These are phyloP conservation scores for Oedothorax gibbosus DNA, from an alignment of 1,140 invertebrate species.

Conservation along the genomic window DNA sequence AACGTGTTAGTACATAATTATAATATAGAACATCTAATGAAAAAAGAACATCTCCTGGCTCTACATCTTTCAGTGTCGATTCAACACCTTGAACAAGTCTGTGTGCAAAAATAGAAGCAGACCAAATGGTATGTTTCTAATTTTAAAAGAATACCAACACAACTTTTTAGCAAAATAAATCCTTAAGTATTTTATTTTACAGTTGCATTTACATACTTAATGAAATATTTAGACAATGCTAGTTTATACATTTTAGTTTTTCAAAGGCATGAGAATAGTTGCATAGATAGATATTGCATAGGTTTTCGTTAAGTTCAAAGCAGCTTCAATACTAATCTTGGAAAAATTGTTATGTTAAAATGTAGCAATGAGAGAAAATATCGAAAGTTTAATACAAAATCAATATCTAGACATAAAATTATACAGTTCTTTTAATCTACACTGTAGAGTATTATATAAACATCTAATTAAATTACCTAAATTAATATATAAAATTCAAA, in stretches of 20 bases:
- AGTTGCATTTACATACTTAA: constrained; percentile 41
- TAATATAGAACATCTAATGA: too few species aligned
- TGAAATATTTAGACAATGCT: constrained; percentile 20
- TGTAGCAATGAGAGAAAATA: background rate
- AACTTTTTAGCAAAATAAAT: constrained; percentile 53
- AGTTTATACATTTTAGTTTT: constrained; percentile 16
- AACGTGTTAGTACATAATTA: too few species aligned
- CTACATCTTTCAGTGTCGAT: too few species aligned
- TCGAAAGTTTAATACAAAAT: too few species aligned
- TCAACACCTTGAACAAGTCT: too few species aligned
- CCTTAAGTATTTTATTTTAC: constrained; percentile 55
- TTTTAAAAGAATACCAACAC: background rate
- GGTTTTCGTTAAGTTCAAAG: constrained; percentile 9
- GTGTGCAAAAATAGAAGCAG: too few species aligned
- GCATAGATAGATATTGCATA: background rate
- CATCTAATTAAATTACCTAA: constrained; percentile 3
- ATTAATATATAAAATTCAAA: constrained; percentile 39
- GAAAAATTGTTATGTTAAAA: background rate
- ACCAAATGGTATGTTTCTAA: too few species aligned
- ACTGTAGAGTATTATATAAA: background rate
- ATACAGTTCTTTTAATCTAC: background rate
- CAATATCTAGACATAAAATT: too few species aligned
- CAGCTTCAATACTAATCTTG: constrained; percentile 6
- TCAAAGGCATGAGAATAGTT: constrained; percentile 24
- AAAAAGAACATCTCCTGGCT: too few species aligned